A percentile compares a stretch with the other conserved stretches of the same genome.
Conservation (phyloP, 2,113 vertebrate species). For the Chrysemys picta region DNA sequence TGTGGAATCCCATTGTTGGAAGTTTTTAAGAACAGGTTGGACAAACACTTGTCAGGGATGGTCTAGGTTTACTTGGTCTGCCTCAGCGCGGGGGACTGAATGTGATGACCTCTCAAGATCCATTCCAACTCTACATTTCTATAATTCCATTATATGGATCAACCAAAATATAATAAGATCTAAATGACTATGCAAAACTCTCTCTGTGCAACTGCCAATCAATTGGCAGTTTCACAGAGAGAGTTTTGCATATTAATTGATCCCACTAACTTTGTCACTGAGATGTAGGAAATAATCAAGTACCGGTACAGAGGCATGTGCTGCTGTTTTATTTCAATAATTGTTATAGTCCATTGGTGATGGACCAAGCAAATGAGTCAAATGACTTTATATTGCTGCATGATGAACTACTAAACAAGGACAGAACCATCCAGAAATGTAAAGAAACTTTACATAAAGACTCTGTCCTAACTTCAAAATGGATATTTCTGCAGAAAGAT, state of each 20-base stretch:
- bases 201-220: not conserved
- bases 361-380: not conserved
- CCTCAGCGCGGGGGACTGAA: too few relatives aligned
- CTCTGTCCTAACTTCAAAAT: not conserved
- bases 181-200: not conserved
- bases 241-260: not conserved
- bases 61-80: too few relatives aligned
- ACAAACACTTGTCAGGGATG: too few relatives aligned
- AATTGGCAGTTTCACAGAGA: not conserved
- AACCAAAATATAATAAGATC: not conserved
- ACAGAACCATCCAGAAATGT: not conserved
- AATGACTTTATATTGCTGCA: not conserved
- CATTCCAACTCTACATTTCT: not conserved
- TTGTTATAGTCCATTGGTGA: not conserved
- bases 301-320: not conserved
- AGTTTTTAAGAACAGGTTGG: too few relatives aligned
- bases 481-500: not conserved
- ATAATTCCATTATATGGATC: not conserved
- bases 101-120: not conserved
- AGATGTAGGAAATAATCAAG: not conserved
- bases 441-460: not conserved
- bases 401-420: not conserved
- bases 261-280: not conserved
- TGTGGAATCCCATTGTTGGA: too few relatives aligned
- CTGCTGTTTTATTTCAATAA: not conserved